phyloP scores from a whole-genome alignment of 2,113 vertebrate genomes.

The Lampris incognitus region DNA sequence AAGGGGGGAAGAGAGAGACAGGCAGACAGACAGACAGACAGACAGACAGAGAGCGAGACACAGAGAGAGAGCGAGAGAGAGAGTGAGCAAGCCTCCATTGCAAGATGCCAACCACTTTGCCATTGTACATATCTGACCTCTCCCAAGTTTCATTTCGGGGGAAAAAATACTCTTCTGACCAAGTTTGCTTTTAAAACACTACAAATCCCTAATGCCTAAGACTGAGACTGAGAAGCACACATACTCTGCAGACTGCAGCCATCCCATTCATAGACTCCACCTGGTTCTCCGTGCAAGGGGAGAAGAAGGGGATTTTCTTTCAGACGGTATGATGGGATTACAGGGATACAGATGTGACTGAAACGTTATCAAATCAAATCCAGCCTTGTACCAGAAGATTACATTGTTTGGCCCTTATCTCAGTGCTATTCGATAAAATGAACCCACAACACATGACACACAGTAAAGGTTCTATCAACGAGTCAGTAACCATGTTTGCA shows the following conservation, averaged over 20 bases:
- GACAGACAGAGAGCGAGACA: too few species aligned
- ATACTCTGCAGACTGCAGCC: constrained; percentile 3
- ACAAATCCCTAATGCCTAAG: constrained; percentile 7
- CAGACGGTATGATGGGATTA: constrained; percentile 63
- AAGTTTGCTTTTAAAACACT: neutral
- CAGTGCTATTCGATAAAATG: constrained; percentile 24
- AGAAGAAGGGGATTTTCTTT: constrained; percentile 51
- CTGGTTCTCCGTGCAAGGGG: constrained; percentile 47
- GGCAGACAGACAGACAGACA: too few species aligned
- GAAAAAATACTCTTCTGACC: too few species aligned
- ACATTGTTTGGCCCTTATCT: constrained; percentile 47
- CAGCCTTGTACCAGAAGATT: constrained; percentile 30
- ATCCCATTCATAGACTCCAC: constrained; percentile 48
- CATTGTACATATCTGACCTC: too few species aligned
- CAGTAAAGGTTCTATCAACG: neutral
- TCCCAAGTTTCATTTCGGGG: too few species aligned
- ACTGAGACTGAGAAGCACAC: neutral
- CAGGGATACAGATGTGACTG: constrained; percentile 64
- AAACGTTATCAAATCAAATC: constrained; percentile 47
- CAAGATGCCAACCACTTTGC: too few species aligned
- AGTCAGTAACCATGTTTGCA: neutral
- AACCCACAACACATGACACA: constrained; percentile 32
- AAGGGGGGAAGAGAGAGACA: too few species aligned
- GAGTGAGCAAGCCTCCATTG: too few species aligned
- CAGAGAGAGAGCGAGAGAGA: too few species aligned